Evolutionary conservation across 35 echinoderm and acorn worm species (phyloP).

Genomic region (Hemicentrotus pulcherrimus): DNA sequence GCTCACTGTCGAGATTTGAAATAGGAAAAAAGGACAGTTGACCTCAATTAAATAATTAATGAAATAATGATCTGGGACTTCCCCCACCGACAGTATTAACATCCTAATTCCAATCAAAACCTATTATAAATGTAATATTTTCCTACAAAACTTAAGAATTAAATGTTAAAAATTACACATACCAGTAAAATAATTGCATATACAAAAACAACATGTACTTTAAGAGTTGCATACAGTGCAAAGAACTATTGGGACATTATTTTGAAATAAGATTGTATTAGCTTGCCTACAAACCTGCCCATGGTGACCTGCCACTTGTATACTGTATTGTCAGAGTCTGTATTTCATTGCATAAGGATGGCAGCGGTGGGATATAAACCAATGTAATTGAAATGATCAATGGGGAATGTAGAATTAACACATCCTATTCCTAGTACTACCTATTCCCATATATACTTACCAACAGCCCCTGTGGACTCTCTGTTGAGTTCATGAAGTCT

Average conservation of each 20-base stretch:
- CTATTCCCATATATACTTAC: neutral
- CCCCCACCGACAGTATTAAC: neutral
- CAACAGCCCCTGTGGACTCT: slow-evolving; percentile 37
- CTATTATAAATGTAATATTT: too few species aligned
- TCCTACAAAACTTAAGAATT: too few species aligned
- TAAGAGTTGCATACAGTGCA: neutral
- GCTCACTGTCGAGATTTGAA: slow-evolving; percentile 3
- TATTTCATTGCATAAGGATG: neutral
- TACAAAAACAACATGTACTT: neutral
- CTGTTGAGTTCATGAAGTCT: slow-evolving; percentile 7
- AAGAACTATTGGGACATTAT: neutral
- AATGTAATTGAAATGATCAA: neutral
- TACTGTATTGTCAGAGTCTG: neutral
- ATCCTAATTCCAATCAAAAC: too few species aligned
- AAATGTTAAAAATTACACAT: too few species aligned
- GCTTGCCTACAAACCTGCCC: neutral
- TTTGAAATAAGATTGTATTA: neutral
- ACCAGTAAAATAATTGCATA: too few species aligned
- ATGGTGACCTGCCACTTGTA: neutral
- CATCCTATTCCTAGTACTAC: neutral
- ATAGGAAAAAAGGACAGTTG: neutral
- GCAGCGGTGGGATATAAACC: neutral
- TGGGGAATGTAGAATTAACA: too few species aligned
- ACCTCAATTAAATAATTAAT: neutral
- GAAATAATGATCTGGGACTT: neutral